Conservation (phyloP, 2,797 vertebrate species). For the Pagetopsis macropterus region DNA sequence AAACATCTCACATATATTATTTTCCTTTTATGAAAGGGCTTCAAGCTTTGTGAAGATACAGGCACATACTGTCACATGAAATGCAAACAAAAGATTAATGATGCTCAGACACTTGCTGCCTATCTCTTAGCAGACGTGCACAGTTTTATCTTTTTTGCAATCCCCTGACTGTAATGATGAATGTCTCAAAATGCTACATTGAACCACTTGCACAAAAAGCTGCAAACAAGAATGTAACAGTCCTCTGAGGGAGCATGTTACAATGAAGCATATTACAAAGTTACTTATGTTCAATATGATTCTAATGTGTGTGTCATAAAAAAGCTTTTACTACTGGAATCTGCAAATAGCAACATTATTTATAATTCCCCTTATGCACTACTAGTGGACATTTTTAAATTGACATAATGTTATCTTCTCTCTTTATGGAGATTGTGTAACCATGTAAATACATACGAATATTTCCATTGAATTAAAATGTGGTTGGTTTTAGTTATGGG, state of each 20-base stretch:
- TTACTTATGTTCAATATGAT: background rate
- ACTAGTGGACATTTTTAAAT: background rate
- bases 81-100: conserved; percentile 17
- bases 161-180: background rate
- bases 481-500: no score
- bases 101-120: background rate
- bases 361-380: no score
- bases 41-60: conserved; percentile 7
- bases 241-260: background rate
- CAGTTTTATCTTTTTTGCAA: conserved; percentile 3
- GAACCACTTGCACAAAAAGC: background rate
- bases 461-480: no score
- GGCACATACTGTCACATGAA: conserved; percentile 47
- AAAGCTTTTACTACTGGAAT: background rate
- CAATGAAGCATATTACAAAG: background rate
- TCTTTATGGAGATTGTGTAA: no score
- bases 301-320: background rate
- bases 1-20: background rate
- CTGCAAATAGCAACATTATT: background rate
- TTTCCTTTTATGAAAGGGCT: background rate
- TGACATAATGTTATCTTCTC: background rate
- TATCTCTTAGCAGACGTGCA: background rate
- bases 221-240: background rate
- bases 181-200: background rate
- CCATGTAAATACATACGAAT: no score